A percentile compares a stretch with the other conserved stretches of the same genome.
These are phyloP conservation scores for Eriocheir sinensis DNA, from an alignment of 1,140 invertebrate genomes.

Conservation along the genomic window DNA sequence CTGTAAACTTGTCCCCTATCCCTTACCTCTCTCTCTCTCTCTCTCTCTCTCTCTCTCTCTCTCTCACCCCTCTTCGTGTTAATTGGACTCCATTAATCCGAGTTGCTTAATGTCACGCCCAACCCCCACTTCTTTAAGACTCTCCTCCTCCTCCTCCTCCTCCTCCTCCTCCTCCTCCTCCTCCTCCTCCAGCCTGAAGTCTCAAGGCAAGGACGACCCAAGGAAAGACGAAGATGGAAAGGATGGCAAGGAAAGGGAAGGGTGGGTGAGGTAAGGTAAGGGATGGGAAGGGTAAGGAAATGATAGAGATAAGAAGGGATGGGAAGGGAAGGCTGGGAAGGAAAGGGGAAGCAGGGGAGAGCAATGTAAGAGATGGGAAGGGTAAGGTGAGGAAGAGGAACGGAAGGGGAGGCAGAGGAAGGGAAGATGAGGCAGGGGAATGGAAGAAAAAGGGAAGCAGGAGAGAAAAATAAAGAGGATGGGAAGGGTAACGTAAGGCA, in stretches of 20 bases:
- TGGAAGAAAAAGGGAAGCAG: background rate
- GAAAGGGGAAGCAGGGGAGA: no score
- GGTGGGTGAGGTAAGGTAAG: background rate
- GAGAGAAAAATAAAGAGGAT: background rate
- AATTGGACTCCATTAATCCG: background rate
- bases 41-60: slow-evolving; percentile 5
- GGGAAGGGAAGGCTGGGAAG: no score
- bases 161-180: no score
- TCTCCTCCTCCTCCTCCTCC: background rate
- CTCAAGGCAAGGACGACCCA: no score
- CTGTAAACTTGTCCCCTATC: background rate
- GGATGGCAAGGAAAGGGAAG: background rate
- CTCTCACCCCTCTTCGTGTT: slow-evolving; percentile 30
- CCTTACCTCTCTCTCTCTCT: background rate
- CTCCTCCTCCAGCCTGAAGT: no score
- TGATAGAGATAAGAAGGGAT: background rate
- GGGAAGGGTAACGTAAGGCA: background rate
- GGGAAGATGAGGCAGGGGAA: no score
- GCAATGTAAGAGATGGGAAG: no score
- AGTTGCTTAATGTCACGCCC: slow-evolving; percentile 12
- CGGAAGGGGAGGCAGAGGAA: no score
- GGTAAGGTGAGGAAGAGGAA: no score
- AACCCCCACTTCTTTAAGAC: background rate
- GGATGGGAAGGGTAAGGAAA: background rate
- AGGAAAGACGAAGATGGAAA: no score